Percentiles rank a stretch among this genome's conserved stretches.
Evolutionary conservation across 2,797 vertebrate genomes (phyloP).

Genomic region (Dendrocincla tyrannina): DNA sequence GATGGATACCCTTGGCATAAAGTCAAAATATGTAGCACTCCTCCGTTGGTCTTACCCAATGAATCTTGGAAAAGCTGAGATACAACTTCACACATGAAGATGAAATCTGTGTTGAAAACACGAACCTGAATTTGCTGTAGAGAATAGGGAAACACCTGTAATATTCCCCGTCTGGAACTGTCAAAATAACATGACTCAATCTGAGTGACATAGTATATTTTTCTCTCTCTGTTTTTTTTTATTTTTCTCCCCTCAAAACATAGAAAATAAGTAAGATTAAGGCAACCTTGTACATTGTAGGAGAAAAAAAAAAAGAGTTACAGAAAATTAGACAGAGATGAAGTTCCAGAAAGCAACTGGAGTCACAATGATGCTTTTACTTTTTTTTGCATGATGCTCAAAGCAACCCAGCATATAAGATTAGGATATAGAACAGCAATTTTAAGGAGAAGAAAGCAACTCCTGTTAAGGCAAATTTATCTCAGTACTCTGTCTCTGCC

Average conservation of each 20-base stretch:
- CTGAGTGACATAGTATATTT: neutral
- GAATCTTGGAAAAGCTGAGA: neutral
- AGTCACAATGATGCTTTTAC: neutral
- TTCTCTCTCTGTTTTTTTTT: neutral
- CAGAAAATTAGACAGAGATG: neutral
- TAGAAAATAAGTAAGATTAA: neutral
- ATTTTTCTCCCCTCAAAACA: neutral
- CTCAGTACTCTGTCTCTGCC: neutral
- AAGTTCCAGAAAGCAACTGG: neutral
- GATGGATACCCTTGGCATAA: neutral
- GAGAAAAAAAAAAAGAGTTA: neutral
- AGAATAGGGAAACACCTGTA: neutral
- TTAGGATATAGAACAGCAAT: fast-evolving
- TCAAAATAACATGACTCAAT: neutral
- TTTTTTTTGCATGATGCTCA: neutral
- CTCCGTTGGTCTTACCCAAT: neutral
- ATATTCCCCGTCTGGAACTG: neutral
- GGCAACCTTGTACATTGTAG: neutral
- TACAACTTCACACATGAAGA: neutral
- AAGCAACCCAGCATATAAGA: neutral
- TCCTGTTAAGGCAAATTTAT: neutral
- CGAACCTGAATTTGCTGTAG: neutral
- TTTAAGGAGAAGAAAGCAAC: neutral
- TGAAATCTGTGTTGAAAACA: neutral
- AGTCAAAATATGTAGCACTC: neutral